Conservation (phyloP, 2,888 invertebrate genomes). For the Zygothrica quintamaculata region DNA sequence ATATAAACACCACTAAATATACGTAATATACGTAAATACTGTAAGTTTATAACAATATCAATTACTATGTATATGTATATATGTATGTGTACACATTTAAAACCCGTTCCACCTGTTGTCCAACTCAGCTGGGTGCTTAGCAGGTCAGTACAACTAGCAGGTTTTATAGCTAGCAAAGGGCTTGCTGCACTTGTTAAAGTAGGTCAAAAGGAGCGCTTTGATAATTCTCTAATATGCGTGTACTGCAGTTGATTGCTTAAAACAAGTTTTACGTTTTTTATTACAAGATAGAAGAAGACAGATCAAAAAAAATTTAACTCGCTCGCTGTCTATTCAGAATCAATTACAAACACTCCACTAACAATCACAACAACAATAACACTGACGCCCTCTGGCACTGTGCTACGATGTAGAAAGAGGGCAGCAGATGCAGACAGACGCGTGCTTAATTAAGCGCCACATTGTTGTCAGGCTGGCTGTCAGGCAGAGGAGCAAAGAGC, state of each 20-base stretch:
- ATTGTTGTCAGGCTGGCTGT: conserved; percentile 37
- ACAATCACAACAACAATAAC: conserved; percentile 23
- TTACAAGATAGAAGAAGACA: conserved; percentile 46
- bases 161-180: conserved; percentile 34
- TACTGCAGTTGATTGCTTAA: conserved; percentile 33
- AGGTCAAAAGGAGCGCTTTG: conserved; percentile 44
- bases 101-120: conserved; percentile 61
- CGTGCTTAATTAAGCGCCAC: conserved; percentile 72
- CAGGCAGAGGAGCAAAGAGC: conserved; percentile 10
- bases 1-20: too few species aligned
- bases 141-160: conserved; percentile 15
- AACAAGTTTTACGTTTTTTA: conserved; percentile 16
- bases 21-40: conserved; percentile 10
- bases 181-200: conserved; percentile 30
- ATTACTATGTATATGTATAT: not conserved
- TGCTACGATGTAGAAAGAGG: conserved; percentile 28
- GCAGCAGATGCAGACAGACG: conserved; percentile 55
- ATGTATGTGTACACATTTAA: conserved; percentile 13
- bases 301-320: conserved; percentile 44
- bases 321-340: conserved; percentile 44
- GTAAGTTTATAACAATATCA: conserved; percentile 28
- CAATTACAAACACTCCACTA: conserved; percentile 49
- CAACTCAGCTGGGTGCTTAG: conserved; percentile 28
- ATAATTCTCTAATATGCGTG: conserved; percentile 24
- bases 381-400: conserved; percentile 11